Base-by-base conservation (phyloP, 2,113 vertebrate genomes). In the Pluvianellus socialis region DNA sequence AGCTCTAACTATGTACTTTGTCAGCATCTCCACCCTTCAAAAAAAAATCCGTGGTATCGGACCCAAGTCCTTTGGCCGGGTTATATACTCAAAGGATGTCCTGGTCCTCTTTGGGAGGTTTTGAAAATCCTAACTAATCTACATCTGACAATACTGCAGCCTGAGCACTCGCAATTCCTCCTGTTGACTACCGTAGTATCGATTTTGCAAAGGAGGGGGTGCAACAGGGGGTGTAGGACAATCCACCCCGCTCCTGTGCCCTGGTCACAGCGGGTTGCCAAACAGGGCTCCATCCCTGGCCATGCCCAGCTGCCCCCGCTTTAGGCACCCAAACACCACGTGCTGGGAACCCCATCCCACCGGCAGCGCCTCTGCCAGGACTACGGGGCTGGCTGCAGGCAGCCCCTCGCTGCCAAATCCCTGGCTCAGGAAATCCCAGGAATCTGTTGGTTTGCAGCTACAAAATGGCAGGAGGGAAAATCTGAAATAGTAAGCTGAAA, bases 211-310 rank as follows among this genome's bases (percentile, higher is more conserved):
- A 71, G 35, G 40, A 86, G 44, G n/a, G 74, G 55, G 5, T 0
- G 2, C 38, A 63, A 19, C 20, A 38, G 30, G 10, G 17, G 62
- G 24, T 1, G 30, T 7, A 65, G 33, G 23, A 50, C 16, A 35
- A 14, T 16, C 20, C 6, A 2, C 1, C 44, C 45, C 0, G 0
- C 6, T 13, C 58, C 2, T 44, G 42, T n/a, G 74, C 79, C 74
- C 61, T 56, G 47, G 38, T 73, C 73, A 18, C 55, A 52, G 90
- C 16, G 40, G 72, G 59, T 12, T 30, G 33, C 75, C 71, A 86
- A 35, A 33, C 30, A n/a, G n/a, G 0, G 1, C 56, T 61, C 11
- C 23, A 4, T 26, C 28, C 56, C 50, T 33, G 20, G 30, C 30
- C 10, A 3, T 32, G 50, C n/a, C 40, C 49, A 23, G 24, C 32